Percentiles rank a stretch among this genome's conserved stretches.
These are phyloP conservation scores for Spilosoma lubricipeda DNA, from an alignment of 2,888 invertebrate genomes.

Conservation along the genomic window DNA sequence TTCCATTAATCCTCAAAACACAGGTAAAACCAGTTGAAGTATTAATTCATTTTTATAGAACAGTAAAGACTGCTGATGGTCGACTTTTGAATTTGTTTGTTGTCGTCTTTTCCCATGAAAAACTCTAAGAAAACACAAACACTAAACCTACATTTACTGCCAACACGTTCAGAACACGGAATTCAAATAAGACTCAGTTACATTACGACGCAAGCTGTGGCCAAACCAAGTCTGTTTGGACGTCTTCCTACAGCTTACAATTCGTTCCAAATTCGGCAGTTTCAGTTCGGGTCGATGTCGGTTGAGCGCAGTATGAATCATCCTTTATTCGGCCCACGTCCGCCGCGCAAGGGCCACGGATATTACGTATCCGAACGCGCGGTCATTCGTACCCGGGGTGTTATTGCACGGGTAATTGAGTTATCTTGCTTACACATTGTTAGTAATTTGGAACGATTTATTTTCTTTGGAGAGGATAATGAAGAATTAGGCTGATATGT, in stretches of 20 bases:
- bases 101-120: not conserved
- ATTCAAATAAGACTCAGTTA: not conserved
- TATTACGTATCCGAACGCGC: conserved; percentile 49
- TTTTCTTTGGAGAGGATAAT: conserved; percentile 16
- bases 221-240: not conserved
- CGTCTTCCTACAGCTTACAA: conserved; percentile 2
- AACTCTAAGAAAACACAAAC: not conserved
- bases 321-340: conserved; percentile 46
- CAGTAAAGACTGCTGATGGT: too few relatives aligned
- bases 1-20: not conserved
- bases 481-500: conserved; percentile 9
- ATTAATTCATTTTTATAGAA: too few relatives aligned
- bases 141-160: not conserved
- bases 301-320: conserved; percentile 8
- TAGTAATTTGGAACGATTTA: conserved; percentile 43
- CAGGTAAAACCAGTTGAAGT: not conserved
- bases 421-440: conserved; percentile 49
- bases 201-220: not conserved
- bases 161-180: not conserved
- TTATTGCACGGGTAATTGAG: conserved; percentile 51
- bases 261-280: not conserved
- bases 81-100: not conserved
- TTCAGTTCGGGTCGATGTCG: not conserved
- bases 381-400: conserved; percentile 50
- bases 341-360: conserved; percentile 43